Evolutionary conservation across 1,140 invertebrate genomes (phyloP), one percentile per base, ranked within the genome.

Genomic region (Agrypnia vestita): DNA sequence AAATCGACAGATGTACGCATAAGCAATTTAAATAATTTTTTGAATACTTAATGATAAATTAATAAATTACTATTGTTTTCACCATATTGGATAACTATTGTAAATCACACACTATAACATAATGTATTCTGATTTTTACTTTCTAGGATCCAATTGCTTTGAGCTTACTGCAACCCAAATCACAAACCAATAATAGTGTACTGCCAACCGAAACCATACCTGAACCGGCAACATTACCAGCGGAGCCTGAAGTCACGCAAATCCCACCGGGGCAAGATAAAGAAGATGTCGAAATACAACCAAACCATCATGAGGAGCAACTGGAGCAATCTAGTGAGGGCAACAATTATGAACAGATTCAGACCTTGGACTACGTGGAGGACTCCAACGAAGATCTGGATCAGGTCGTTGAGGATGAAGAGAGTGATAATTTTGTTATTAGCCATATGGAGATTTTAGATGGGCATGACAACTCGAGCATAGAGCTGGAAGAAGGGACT

Each of bases 381-480:
- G 80, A 82, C 56, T 55, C 56, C 0, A 76, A 79, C 21, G 61
- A 79, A 17, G 67, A 74, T 59, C 43, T 76, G 10, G 59, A 71
- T 15, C 43, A 46, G 9, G 67, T 19, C 6, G 25, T 6, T 15
- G 55, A 59, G 10, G 44, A 77, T 13, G 78, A 84, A 25, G 75
- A 51, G 21, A 61, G n/a, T 13, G 71, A 67, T 47, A 69, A 79
- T 12, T 80, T 62, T 55, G 75, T 82, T 10, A 72, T 82, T 47
- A 82, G 75, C 15, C 69, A 82, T 13, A 73, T 82, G 69, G 81
- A 80, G 72, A 80, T 80, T 13, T 51, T 82, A 4, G 81, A 82
- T 4, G 74, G 76, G 10, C 51, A 21, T 11, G 61, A 76, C 21
- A 59, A 15, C 17, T 72, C 78, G 10, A 56, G 77, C 55, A 75